Evolutionary conservation across 1,140 invertebrate species (phyloP).

Genomic region (Brachionus calyciflorus): DNA sequence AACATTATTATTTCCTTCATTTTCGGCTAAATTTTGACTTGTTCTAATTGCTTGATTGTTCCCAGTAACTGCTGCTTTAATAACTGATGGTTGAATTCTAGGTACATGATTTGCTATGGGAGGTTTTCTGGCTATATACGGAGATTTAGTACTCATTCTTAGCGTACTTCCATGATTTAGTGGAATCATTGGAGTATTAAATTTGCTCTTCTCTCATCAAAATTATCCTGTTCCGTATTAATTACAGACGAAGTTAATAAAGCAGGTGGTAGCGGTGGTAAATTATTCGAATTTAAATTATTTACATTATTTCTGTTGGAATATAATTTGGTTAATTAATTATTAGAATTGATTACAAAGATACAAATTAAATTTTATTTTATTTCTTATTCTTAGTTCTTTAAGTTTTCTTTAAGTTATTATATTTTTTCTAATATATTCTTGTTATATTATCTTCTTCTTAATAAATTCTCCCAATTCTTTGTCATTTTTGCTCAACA

Average conservation of each 20-base stretch:
- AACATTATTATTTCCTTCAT: not conserved
- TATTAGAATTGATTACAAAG: too few species aligned
- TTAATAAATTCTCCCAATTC: too few species aligned
- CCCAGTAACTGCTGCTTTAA: not conserved
- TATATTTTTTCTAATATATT: too few species aligned
- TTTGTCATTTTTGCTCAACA: too few species aligned
- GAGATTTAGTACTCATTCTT: constrained; percentile 20
- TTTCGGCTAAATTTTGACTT: constrained; percentile 22
- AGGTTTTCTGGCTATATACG: not conserved
- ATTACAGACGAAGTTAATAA: constrained; percentile 9
- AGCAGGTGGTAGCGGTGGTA: constrained; percentile 14
- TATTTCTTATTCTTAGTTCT: too few species aligned
- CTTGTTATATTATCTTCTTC: too few species aligned
- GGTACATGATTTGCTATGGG: not conserved
- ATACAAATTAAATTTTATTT: too few species aligned
- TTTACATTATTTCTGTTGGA: too few species aligned
- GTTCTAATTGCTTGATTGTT: not conserved
- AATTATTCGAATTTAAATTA: not conserved
- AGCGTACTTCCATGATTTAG: not conserved
- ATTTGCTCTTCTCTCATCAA: too few species aligned
- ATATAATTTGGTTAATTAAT: too few species aligned
- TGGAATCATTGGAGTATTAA: not conserved
- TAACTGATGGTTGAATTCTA: not conserved
- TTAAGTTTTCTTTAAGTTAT: too few species aligned
- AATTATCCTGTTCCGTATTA: constrained; percentile 12